Evolutionary conservation across 2,797 vertebrate genomes (phyloP).

Genomic region (Sebastiscus tertius): DNA sequence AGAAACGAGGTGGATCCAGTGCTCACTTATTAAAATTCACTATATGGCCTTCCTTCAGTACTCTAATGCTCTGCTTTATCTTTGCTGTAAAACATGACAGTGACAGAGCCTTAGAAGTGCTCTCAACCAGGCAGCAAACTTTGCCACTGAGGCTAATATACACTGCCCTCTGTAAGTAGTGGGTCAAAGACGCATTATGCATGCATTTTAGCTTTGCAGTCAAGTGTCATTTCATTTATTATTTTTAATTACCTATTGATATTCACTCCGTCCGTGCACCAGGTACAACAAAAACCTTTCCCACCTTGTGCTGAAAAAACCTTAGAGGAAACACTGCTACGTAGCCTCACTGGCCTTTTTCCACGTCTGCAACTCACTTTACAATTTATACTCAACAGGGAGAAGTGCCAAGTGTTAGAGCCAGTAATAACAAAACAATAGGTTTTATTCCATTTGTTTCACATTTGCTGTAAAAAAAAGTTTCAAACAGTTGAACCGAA

Average conservation of each 20-base stretch:
- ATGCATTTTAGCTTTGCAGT: neutral
- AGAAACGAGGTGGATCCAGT: neutral
- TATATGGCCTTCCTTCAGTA: neutral
- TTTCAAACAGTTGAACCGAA: neutral
- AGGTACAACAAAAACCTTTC: neutral
- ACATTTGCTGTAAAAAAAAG: conserved; percentile 19
- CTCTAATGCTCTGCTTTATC: neutral
- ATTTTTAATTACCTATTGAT: no score
- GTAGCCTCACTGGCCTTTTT: neutral
- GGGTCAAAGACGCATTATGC: neutral
- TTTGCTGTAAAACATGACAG: neutral
- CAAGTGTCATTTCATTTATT: neutral
- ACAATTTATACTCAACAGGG: neutral
- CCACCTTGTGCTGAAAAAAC: neutral
- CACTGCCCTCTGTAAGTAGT: neutral
- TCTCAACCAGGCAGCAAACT: neutral
- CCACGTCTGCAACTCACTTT: neutral
- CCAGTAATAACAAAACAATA: conserved; percentile 1
- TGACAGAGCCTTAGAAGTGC: neutral
- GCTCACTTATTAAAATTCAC: neutral
- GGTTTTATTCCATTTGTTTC: neutral
- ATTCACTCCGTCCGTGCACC: fast-evolving
- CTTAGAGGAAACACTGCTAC: neutral
- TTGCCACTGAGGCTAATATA: neutral
- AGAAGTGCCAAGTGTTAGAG: neutral